Conservation (phyloP, 2,113 vertebrate genomes). For the Columbina picui region DNA sequence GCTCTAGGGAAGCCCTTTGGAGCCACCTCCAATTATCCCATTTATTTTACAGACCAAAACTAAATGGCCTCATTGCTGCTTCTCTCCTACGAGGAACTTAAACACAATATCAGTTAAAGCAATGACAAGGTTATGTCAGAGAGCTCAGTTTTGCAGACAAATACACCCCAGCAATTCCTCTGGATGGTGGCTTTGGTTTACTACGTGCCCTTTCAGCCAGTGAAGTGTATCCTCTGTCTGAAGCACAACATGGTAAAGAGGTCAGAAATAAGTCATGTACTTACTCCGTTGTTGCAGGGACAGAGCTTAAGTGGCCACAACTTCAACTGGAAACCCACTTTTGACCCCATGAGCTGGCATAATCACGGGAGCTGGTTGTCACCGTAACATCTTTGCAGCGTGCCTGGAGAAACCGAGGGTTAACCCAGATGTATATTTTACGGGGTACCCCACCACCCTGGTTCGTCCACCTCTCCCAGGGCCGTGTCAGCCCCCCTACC, state of each 20-base stretch:
- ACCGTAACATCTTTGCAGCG: background rate
- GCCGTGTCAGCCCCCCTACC: background rate
- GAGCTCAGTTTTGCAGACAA: background rate
- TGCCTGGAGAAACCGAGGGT: background rate
- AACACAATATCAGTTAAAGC: background rate
- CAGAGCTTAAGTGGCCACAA: background rate
- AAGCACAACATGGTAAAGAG: background rate
- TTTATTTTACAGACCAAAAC: background rate
- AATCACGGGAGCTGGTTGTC: fast-evolving
- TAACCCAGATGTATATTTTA: background rate
- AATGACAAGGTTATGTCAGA: background rate
- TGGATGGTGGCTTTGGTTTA: background rate
- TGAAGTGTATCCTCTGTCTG: background rate
- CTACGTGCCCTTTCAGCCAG: background rate
- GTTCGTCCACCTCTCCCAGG: background rate
- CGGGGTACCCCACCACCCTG: background rate
- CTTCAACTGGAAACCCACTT: background rate
- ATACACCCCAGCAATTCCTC: background rate
- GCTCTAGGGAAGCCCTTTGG: background rate
- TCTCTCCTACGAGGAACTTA: background rate
- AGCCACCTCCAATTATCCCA: background rate
- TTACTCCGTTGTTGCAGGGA: background rate
- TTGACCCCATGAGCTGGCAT: background rate
- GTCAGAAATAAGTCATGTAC: background rate
- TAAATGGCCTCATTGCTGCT: background rate